A percentile compares a stretch with the other conserved stretches of the same genome.
phyloP scores from a whole-genome alignment of 2,888 invertebrate species.

The Amblyjoppa proteus region DNA sequence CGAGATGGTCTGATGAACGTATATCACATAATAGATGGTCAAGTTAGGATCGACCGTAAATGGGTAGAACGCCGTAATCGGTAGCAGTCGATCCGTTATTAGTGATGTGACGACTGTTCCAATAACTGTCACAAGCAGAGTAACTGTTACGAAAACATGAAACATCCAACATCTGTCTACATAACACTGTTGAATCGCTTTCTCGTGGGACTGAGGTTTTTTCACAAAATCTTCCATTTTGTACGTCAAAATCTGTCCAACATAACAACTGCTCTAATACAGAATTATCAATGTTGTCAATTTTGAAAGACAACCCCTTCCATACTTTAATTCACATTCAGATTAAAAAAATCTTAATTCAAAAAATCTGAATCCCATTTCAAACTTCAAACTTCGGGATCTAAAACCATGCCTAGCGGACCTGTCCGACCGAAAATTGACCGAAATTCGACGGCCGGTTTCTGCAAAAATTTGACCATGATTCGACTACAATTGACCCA shows the following conservation, averaged over 20 bases:
- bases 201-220: conserved; percentile 28
- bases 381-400: too few species aligned
- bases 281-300: too few species aligned
- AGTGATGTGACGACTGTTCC: background rate
- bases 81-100: background rate
- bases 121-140: background rate
- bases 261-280: too few species aligned
- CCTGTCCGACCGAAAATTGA: too few species aligned
- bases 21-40: background rate
- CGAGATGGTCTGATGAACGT: conserved; percentile 53
- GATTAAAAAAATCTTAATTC: too few species aligned
- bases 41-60: conserved; percentile 50
- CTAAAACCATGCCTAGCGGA: too few species aligned
- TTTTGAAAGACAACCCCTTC: too few species aligned
- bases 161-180: conserved; percentile 45
- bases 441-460: too few species aligned
- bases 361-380: too few species aligned
- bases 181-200: conserved; percentile 62
- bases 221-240: conserved; percentile 45
- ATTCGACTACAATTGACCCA: too few species aligned
- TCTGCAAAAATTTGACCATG: too few species aligned
- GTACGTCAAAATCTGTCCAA: conserved; percentile 36
- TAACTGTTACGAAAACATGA: conserved; percentile 45
- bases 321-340: too few species aligned
- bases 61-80: conserved; percentile 33